Percentiles rank a stretch among this genome's conserved stretches.
Evolutionary conservation across 1,140 invertebrate genomes (phyloP).

Genomic region (Neelides sp.): DNA sequence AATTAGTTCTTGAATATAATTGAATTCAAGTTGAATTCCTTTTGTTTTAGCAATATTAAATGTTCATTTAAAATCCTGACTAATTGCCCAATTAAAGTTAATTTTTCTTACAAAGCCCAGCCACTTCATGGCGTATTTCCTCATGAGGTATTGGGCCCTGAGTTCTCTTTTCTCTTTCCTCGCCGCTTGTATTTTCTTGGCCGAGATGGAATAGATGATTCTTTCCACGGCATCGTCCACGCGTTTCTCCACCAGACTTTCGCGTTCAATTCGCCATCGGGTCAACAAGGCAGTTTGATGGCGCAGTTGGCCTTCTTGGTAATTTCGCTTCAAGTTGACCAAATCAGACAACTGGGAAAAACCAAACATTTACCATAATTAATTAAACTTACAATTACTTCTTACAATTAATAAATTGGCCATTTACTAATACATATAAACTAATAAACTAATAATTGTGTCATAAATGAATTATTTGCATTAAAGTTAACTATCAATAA

Average conservation of each 20-base stretch:
- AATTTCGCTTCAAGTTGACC: slow-evolving; percentile 6
- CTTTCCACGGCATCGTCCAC: neutral
- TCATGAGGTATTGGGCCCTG: slow-evolving; percentile 7
- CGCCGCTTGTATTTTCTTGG: too few species aligned
- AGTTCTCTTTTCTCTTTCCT: neutral
- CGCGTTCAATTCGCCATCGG: slow-evolving; percentile 4
- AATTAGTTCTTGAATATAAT: slow-evolving; percentile 10
- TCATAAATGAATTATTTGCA: too few species aligned
- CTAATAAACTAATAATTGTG: too few species aligned
- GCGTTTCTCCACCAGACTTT: neutral
- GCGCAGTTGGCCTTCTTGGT: slow-evolving; percentile 11
- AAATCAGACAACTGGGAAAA: slow-evolving; percentile 7
- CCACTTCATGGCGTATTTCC: slow-evolving; percentile 10
- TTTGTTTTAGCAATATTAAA: neutral
- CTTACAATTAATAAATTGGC: neutral
- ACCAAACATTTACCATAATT: neutral
- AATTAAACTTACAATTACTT: neutral
- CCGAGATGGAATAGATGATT: too few species aligned
- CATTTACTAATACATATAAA: neutral
- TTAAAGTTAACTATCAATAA: too few species aligned
- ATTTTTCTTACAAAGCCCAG: slow-evolving; percentile 1
- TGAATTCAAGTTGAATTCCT: neutral
- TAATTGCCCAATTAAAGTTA: too few species aligned
- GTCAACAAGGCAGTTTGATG: slow-evolving; percentile 8
- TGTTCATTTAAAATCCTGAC: too few species aligned